Evolutionary conservation across 2,888 invertebrate genomes (phyloP).

Genomic region (Tetragonisca angustula): DNA sequence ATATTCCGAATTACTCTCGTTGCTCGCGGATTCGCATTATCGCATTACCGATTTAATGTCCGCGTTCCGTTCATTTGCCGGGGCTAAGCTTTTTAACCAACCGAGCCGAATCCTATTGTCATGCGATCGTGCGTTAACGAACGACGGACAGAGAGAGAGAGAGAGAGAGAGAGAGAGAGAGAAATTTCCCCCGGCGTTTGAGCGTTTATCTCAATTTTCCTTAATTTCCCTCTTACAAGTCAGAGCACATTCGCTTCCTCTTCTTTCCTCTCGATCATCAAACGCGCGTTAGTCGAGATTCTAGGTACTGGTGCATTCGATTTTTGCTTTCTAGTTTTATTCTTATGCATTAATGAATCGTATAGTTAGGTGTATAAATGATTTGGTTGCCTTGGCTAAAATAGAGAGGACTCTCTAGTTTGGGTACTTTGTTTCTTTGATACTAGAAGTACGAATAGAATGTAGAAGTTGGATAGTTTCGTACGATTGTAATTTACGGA

Average conservation of each 20-base stretch:
- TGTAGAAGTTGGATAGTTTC: background rate
- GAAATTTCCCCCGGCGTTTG: background rate
- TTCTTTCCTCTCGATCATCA: background rate
- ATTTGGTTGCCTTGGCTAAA: background rate
- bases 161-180: background rate
- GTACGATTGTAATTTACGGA: background rate
- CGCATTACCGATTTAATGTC: slow-evolving; percentile 61
- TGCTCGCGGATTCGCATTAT: slow-evolving; percentile 51
- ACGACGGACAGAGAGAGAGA: background rate
- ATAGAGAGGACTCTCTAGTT: too few relatives aligned
- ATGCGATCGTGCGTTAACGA: slow-evolving; percentile 9
- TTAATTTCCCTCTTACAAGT: too few relatives aligned
- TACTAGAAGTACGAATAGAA: background rate
- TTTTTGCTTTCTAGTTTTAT: background rate
- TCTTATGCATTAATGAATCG: background rate
- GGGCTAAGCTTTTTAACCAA: slow-evolving; percentile 51
- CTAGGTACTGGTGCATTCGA: background rate
- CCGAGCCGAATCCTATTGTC: slow-evolving; percentile 34
- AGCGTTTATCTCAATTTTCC: background rate
- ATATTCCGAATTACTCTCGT: slow-evolving; percentile 60
- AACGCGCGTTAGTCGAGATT: background rate
- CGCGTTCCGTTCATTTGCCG: slow-evolving; percentile 46
- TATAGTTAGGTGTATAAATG: too few relatives aligned
- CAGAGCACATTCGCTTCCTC: background rate
- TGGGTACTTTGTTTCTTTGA: background rate